phyloP scores from a whole-genome alignment of 1,140 invertebrate genomes.

The Hylaeus anthracinus region DNA sequence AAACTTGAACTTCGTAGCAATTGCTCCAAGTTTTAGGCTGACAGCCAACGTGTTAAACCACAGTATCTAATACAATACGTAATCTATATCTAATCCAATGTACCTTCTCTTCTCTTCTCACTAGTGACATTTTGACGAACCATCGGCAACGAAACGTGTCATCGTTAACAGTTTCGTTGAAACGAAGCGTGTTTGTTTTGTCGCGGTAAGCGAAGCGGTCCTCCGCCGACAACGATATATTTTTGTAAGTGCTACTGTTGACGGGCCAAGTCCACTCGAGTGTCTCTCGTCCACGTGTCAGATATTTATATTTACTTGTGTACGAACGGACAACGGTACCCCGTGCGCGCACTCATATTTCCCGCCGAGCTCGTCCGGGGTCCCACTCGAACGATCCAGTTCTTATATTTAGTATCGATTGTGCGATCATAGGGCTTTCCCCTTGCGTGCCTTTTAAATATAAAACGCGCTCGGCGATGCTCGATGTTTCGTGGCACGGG shows the following conservation, averaged over 20 bases:
- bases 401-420: slow-evolving; percentile 38
- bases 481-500: slow-evolving; percentile 38
- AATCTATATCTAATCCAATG: no score
- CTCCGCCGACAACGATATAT: neutral
- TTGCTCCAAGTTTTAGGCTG: no score
- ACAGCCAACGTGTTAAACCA: no score
- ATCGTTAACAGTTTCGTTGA: neutral
- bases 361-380: neutral
- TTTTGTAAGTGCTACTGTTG: slow-evolving; percentile 6
- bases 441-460: slow-evolving; percentile 37
- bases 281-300: neutral
- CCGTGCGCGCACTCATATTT: neutral
- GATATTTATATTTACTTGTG: neutral
- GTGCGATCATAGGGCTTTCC: slow-evolving; percentile 32
- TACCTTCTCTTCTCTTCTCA: no score
- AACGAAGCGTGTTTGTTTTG: slow-evolving; percentile 20
- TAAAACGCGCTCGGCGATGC: slow-evolving; percentile 13
- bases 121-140: neutral
- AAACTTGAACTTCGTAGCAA: no score
- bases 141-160: neutral
- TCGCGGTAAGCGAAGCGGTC: neutral
- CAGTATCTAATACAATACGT: no score
- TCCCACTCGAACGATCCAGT: slow-evolving; percentile 7
- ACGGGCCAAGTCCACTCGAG: slow-evolving; percentile 1
- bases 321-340: neutral